Evolutionary conservation across 2,113 vertebrate genomes (phyloP), one percentile per base, ranked within the genome.

Genomic region (Pangasianodon hypophthalmus): DNA sequence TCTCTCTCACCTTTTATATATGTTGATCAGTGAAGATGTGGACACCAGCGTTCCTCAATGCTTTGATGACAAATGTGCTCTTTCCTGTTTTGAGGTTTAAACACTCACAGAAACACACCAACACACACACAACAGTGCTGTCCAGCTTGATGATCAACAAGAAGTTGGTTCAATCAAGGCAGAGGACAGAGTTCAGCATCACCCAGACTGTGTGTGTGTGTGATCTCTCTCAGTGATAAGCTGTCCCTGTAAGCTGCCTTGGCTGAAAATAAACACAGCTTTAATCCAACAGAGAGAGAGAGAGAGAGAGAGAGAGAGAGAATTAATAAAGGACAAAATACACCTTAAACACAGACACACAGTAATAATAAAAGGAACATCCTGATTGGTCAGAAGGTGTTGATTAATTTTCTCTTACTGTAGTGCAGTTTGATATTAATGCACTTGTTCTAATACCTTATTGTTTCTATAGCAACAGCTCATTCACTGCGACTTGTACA

Each of bases 201-300:
- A 37, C 26, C 24, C 64, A 56, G 44, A 50, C 1, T n/a, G 24
- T 32, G 29, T 26, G 54, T 48, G 73, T 44, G 73, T 41, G 46
- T 37, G 13, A 69, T 32, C 29, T 69, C 13, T 32, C 67, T 37
- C 18, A 44, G 71, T 46, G 7, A 46, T 26, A 26, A 48, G 21
- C 73, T 77, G 77, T 84, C 67, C 79, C 84, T 67, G 48, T 90
- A 89, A 92, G 24, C 89, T 21, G 41, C 62, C 52, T 41, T n/a
- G 82, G 62, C 86, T 85, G 44, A 88, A 89, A 90, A 92, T 91
- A 88, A 87, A 86, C 83, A 6, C 79, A 48, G 64, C 16, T 13
- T 58, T 91, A 90, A 90, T 91, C 90, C 88, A 41, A 64, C 4
- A 71, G 6, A 89, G 60, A 88, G 54, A 62, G 21, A 87, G 85